Evolutionary conservation across 64 coral and sea anemone species (phyloP).

Genomic region (Dendronephthya gigantea): DNA sequence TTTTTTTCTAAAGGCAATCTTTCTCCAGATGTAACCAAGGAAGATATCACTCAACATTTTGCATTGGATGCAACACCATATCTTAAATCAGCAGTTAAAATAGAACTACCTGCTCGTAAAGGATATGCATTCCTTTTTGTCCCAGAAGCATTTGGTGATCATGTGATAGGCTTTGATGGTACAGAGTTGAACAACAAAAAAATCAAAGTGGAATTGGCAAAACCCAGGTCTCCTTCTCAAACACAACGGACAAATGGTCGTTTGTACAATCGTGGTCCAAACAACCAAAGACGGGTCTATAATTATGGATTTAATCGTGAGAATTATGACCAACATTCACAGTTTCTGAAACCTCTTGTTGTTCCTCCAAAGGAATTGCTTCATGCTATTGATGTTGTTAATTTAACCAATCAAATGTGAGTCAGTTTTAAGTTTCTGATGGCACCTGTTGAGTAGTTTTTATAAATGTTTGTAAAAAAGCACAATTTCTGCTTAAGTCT

Average conservation of each 20-base stretch:
- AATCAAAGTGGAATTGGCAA: constrained; percentile 65
- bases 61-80: constrained; percentile 72
- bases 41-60: constrained; percentile 57
- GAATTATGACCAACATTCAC: constrained; percentile 10
- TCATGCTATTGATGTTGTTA: constrained; percentile 66
- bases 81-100: constrained; percentile 60
- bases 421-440: constrained; percentile 18
- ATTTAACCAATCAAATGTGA: constrained; percentile 89
- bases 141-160: constrained; percentile 59
- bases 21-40: constrained; percentile 54
- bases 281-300: constrained; percentile 18
- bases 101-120: constrained; percentile 57
- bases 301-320: not conserved
- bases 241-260: not conserved
- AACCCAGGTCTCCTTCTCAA: constrained; percentile 10
- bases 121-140: constrained; percentile 72
- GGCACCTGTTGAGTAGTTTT: too few relatives aligned
- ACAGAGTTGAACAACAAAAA: constrained; percentile 54
- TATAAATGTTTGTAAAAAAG: too few relatives aligned
- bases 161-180: constrained; percentile 59
- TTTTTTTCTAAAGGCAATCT: constrained; percentile 50
- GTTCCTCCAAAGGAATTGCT: constrained; percentile 63
- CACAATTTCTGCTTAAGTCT: too few relatives aligned
- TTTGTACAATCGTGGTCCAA: constrained; percentile 25
- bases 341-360: constrained; percentile 53